Base-by-base conservation (phyloP, 2,113 vertebrate species). In the Lampris megalopsis region DNA sequence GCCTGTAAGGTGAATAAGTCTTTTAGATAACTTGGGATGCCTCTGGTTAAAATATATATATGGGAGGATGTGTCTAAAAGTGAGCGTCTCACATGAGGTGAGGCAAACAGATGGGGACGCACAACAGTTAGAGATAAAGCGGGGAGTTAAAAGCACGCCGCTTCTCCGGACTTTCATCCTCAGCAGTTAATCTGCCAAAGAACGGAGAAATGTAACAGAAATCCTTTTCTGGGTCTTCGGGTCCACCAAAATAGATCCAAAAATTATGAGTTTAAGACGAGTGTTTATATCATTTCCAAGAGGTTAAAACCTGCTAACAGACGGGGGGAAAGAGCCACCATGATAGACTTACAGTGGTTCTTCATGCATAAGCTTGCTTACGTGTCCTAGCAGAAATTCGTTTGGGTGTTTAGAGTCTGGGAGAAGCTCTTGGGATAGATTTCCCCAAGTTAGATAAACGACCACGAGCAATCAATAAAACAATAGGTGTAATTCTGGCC, bases 401-500 rank as follows among this genome's bases (percentile, higher is more conserved):
- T 79, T 68, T 62, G 49, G 58, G 36, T 78, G 64, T 81, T 81
- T 77, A 80, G 56, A 58, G 69, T 47, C 63, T 58, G 38, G 61
- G 63, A 77, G 70, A 83, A 64, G 65, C 72, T 82, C 74, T 79
- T 40, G 3, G 73, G 74, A 69, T 75, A 68, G 70, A 79, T 86
- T 89, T 82, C 81, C 65, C 69, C 83, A 81, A 86, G 54, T 45
- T 66, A 48, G 82, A 85, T 86, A 88, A 81, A 90, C 80, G 48
- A 59, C 63, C 67, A 86, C 47, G 79, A 57, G 42, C 59, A 81
- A 91, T 89, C 91, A 83, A 91, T 91, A 90, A 89, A 89, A 87
- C 88, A 86, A 88, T 88, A 88, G 85, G 68, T 82, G 81, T 84
- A 81, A 73, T 77, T 83, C 75, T 81, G 63, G 69, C 59, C 71